phyloP scores from a whole-genome alignment of 1,140 invertebrate species.

The Marisa cornuarietis region DNA sequence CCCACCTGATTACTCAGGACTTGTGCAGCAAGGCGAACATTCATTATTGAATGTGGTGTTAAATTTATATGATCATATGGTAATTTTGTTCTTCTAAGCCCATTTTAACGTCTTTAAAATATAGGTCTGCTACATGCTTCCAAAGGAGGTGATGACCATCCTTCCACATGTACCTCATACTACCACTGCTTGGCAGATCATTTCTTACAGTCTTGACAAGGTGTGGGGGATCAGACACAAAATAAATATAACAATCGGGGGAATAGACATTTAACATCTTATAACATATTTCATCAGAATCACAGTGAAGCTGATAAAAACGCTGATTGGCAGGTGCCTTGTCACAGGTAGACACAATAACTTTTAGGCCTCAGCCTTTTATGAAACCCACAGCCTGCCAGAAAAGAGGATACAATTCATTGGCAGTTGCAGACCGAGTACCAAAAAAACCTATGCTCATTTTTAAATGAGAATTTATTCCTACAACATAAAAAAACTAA shows the following conservation, averaged over 20 bases:
- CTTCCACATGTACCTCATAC: neutral
- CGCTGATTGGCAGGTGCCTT: neutral
- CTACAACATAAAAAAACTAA: slow-evolving; percentile 12
- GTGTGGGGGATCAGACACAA: slow-evolving; percentile 17
- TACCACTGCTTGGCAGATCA: neutral
- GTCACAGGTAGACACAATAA: slow-evolving; percentile 5
- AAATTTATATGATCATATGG: slow-evolving; percentile 1
- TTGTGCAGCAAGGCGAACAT: slow-evolving; percentile 9
- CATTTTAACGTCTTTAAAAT: neutral
- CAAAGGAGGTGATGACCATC: slow-evolving; percentile 7
- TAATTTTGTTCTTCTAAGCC: neutral
- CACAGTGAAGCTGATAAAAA: slow-evolving; percentile 4
- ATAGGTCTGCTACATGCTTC: slow-evolving; percentile 1
- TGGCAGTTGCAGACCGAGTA: neutral
- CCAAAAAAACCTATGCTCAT: slow-evolving; percentile 5
- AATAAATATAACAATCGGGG: neutral
- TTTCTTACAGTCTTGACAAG: slow-evolving; percentile 14
- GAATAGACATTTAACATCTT: slow-evolving; percentile 9
- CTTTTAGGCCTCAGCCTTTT: neutral
- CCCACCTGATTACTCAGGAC: slow-evolving; percentile 1
- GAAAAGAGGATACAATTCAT: slow-evolving; percentile 9
- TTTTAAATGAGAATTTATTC: neutral
- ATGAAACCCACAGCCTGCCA: slow-evolving; percentile 8
- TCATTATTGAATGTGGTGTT: neutral
- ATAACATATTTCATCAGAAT: neutral